Conservation (phyloP, 1,140 invertebrate species). For the Eulimnadia texana region DNA sequence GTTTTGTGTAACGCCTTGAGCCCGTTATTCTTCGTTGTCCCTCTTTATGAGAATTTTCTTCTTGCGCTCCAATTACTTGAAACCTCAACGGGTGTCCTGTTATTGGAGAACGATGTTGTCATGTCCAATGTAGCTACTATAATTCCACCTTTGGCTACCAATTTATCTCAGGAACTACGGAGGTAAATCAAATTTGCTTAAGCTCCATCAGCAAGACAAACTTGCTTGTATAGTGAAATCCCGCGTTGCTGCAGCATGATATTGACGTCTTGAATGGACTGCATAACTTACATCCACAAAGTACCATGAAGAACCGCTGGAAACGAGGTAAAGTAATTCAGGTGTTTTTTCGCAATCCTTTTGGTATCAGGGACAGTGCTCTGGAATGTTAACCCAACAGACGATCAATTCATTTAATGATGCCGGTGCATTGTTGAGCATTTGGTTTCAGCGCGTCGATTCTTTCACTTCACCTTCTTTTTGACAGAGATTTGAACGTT, state of each 20-base stretch:
- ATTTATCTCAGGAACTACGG: too few relatives aligned
- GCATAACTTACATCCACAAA: not conserved
- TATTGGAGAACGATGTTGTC: not conserved
- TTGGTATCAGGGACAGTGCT: not conserved
- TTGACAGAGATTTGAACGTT: not conserved
- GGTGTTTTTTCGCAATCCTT: not conserved
- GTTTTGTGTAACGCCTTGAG: too few relatives aligned
- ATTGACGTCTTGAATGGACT: not conserved
- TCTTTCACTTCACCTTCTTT: not conserved
- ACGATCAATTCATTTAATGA: not conserved
- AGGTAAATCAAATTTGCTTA: not conserved
- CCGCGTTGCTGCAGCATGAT: not conserved
- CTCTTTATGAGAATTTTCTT: too few relatives aligned
- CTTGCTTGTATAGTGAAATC: not conserved
- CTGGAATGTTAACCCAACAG: not conserved
- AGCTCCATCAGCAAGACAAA: not conserved
- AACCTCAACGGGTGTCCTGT: too few relatives aligned
- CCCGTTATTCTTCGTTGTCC: too few relatives aligned
- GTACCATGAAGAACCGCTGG: not conserved
- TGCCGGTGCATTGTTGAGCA: not conserved
- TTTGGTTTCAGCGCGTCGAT: too few relatives aligned
- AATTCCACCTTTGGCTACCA: not conserved
- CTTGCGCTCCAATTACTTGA: too few relatives aligned
- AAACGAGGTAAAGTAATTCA: not conserved
- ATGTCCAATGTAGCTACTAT: not conserved